Evolutionary conservation across 2,113 vertebrate genomes (phyloP).

Genomic region (Terrapene triunguis): DNA sequence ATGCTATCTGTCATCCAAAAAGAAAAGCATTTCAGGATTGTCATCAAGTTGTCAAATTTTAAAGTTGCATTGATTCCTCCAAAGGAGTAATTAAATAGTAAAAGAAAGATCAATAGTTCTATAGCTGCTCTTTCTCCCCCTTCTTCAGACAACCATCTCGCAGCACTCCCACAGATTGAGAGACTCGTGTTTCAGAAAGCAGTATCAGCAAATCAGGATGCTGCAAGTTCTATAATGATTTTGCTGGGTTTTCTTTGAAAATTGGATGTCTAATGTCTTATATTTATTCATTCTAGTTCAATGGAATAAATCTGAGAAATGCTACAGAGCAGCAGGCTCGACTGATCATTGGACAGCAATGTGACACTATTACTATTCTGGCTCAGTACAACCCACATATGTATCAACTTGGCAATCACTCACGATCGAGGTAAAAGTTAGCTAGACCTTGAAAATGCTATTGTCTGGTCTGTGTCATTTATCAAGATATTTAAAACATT

Average conservation of each 20-base stretch:
- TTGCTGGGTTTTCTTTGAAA: neutral
- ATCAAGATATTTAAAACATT: neutral
- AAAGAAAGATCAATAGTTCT: neutral
- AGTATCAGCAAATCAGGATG: neutral
- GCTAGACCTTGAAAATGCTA: neutral
- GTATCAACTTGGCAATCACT: constrained; percentile 94
- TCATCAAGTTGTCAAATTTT: neutral
- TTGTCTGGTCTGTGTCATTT: neutral
- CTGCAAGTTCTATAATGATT: neutral
- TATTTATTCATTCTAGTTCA: constrained; percentile 84
- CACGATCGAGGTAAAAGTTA: constrained; percentile 88
- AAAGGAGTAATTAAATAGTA: neutral
- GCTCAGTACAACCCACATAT: constrained; percentile 97
- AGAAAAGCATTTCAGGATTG: neutral
- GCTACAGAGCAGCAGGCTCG: constrained; percentile 97
- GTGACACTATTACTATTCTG: constrained; percentile 94
- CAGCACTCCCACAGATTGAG: neutral
- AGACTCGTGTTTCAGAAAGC: neutral
- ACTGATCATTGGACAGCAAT: constrained; percentile 96
- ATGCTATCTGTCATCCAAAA: neutral
- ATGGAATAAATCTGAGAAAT: constrained; percentile 96
- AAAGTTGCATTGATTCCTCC: neutral
- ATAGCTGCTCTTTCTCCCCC: neutral
- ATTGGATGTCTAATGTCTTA: neutral
- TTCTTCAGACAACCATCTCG: neutral